Base-by-base conservation (phyloP, 2,888 invertebrate genomes). In the Andrena chrysosceles region DNA sequence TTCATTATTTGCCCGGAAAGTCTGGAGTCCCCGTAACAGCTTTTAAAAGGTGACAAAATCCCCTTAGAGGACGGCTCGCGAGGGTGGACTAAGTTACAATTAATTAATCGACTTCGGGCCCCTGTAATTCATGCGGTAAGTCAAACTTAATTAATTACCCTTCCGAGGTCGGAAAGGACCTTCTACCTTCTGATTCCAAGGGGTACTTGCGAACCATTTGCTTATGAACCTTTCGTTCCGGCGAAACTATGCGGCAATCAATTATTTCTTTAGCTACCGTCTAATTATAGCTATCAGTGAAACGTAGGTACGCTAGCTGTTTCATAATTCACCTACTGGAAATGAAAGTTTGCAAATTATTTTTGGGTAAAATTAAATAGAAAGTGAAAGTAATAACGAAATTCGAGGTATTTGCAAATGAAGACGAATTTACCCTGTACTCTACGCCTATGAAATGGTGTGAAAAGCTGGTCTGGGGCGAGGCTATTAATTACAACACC, bases 121-220 rank as follows among this genome's bases (percentile, higher is more conserved):
- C 87, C 89, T 86, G 92, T 91, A 92, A 93, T 93, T 93, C 92
- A 91, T 91, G 92, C 91, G 91, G 89, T 90, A 90, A 93, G 93
- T 92, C 92, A 93, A 93, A 93, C 92, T 90, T 91, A 92, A 93
- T 93, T 93, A 93, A 93, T 93, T 93, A 93, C 87, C 87, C 86
- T 80, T 83, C 79, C 71, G 74, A 56, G 49, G 29, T 66, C 67
- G 49, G 66, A 69, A 73, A 76, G 74, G 77, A 75, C 77, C 81
- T 83, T 82, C 71, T 72, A 74, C 66, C 78, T 86, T 80, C 67
- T 29, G 80, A 84, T 78, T 84, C 79, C 42, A 63, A 63, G 54
- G 62, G 67, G 66, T 42, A 69, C 81, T 83, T 77, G 80, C 70
- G 71, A 56, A 62, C 70, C 70, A 81, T 60, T 80, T 42, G 73